phyloP scores from a whole-genome alignment of 2,113 vertebrate species.

The Lates calcarifer region DNA sequence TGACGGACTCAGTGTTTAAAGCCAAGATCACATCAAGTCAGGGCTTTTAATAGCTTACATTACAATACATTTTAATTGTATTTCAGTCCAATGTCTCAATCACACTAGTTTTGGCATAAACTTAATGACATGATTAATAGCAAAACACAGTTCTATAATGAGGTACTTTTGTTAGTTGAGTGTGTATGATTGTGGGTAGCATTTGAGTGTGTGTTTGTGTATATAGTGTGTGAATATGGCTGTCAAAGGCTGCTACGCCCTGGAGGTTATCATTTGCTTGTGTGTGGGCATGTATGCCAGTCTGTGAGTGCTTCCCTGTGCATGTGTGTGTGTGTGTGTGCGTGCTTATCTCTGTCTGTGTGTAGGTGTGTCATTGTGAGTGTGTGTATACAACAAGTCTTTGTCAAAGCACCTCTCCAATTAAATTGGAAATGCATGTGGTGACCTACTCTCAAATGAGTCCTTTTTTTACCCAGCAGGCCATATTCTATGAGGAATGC shows the following conservation, averaged over 20 bases:
- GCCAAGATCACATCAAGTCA: slow-evolving; percentile 4
- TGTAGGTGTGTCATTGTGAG: slow-evolving; percentile 23
- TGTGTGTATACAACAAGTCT: slow-evolving; percentile 31
- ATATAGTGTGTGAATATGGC: slow-evolving; percentile 12
- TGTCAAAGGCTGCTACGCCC: slow-evolving; percentile 34
- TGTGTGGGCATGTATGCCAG: slow-evolving; percentile 29
- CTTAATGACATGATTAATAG: slow-evolving; percentile 65
- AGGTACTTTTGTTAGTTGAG: slow-evolving; percentile 10
- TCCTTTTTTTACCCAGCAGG: slow-evolving; percentile 53
- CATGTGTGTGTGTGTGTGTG: slow-evolving; percentile 17
- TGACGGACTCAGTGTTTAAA: neutral
- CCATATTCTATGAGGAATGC: slow-evolving; percentile 45
- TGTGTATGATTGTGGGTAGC: neutral
- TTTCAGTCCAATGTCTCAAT: slow-evolving; percentile 63
- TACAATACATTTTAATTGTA: slow-evolving; percentile 36
- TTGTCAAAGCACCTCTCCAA: slow-evolving; percentile 71
- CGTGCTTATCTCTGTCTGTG: slow-evolving; percentile 24
- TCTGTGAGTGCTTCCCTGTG: slow-evolving; percentile 6
- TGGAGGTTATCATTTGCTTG: slow-evolving; percentile 42
- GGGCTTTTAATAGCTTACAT: slow-evolving; percentile 32
- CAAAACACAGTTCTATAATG: slow-evolving; percentile 56
- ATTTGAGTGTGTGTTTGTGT: slow-evolving; percentile 8
- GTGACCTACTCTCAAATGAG: slow-evolving; percentile 81
- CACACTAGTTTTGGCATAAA: slow-evolving; percentile 48
- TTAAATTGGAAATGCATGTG: slow-evolving; percentile 81